phyloP scores from a whole-genome alignment of 2,797 vertebrate species.

The Megalops cyprinoides region DNA sequence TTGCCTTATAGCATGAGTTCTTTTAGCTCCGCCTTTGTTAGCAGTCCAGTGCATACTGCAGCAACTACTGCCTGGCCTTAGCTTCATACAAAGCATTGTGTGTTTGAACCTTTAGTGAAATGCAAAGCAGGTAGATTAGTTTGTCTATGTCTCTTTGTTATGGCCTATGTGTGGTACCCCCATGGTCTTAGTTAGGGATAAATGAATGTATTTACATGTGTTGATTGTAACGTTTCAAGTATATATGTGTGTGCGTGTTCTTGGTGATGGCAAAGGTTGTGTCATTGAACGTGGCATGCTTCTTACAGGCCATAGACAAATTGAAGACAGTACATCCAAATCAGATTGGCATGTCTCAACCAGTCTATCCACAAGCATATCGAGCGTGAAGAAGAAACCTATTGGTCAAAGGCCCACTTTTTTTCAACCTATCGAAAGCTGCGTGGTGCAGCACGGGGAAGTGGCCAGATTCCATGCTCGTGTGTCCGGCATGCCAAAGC shows the following conservation, averaged over 20 bases:
- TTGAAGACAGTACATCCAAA: conserved; percentile 73
- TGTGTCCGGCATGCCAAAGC: conserved; percentile 81
- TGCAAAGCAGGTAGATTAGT: not conserved
- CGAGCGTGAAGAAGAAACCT: conserved; percentile 77
- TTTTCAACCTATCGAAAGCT: conserved; percentile 86
- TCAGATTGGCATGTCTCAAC: conserved; percentile 77
- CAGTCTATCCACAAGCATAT: conserved; percentile 70
- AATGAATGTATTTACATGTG: not conserved
- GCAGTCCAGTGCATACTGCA: too few species aligned
- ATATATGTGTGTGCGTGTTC: not conserved
- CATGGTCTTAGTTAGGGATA: not conserved
- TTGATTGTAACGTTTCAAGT: not conserved
- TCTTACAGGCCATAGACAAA: conserved; percentile 88
- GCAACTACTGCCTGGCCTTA: too few species aligned
- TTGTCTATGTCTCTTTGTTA: too few species aligned
- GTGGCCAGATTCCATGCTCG: conserved; percentile 89
- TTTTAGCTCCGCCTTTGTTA: too few species aligned
- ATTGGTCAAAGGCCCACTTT: conserved; percentile 86
- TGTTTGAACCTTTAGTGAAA: not conserved
- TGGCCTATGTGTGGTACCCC: too few species aligned
- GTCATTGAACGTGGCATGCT: conserved; percentile 80
- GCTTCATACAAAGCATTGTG: too few species aligned
- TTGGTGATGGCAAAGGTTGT: conserved; percentile 44
- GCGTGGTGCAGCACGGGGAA: conserved; percentile 82
- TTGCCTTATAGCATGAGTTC: not conserved